Evolutionary conservation across 2,113 vertebrate species (phyloP).

Genomic region (Pachyramphus minor): DNA sequence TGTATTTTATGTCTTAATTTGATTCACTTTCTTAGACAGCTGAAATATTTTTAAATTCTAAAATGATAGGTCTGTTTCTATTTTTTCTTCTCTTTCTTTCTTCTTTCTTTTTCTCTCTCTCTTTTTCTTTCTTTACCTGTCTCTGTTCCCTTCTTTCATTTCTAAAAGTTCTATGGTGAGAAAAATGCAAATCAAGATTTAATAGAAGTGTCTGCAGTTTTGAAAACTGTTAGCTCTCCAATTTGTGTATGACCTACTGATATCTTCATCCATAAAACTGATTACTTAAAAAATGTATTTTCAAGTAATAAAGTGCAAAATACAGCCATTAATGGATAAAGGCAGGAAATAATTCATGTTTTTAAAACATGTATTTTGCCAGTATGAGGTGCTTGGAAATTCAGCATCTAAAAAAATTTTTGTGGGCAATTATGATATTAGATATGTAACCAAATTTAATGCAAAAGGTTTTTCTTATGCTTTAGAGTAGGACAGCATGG

Average conservation of each 20-base stretch:
- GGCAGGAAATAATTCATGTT: background rate
- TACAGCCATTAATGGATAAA: background rate
- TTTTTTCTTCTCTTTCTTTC: background rate
- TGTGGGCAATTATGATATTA: background rate
- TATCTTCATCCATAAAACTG: background rate
- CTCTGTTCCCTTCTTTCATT: background rate
- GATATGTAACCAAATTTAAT: background rate
- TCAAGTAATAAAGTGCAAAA: background rate
- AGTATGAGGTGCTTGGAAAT: background rate
- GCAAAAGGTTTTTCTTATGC: background rate
- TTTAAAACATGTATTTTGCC: background rate
- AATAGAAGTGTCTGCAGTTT: background rate
- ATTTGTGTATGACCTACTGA: background rate
- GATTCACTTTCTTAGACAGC: background rate
- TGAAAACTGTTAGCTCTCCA: background rate
- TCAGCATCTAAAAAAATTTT: background rate
- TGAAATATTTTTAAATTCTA: background rate
- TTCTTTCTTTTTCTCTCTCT: rapidly evolving
- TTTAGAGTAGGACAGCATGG: background rate
- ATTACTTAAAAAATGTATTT: background rate
- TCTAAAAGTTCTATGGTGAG: background rate
- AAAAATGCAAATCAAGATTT: background rate
- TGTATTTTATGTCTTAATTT: background rate
- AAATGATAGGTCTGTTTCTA: background rate
- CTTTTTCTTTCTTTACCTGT: rapidly evolving